Base-by-base conservation (phyloP, 2,797 vertebrate genomes). In the Hydrolagus colliei region DNA sequence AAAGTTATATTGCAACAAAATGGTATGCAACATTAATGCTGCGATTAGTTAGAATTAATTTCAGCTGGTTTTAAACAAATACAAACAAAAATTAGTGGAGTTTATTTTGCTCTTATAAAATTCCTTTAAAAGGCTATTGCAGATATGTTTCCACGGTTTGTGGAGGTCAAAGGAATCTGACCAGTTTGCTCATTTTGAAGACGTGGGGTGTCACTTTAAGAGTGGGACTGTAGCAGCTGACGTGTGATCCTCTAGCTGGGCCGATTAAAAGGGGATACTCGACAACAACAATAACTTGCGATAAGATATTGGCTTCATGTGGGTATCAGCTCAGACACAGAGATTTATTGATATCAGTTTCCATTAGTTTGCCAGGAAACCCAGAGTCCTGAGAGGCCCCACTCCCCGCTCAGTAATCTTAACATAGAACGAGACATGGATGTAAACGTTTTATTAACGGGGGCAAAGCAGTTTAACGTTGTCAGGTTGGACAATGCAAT, bases 1-100 rank as follows among this genome's bases (percentile, higher is more conserved):
- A 84, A 71, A 71, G 27, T 6, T 52, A 52, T 52, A 52, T 52
- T 52, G 41, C 41, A 52, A 2, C 41, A 52, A 52, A 52, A 52
- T 11, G 18, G 52, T 20, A 35, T 63, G 61, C 41, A 3, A 52
- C 41, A 52, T 18, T 7, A 18, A 52, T 41, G 14, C 14, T 2
- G 62, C 22, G 32, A 35, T 79, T 84, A 80, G 68, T 3, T 82
- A 20, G 9, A 65, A 18, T 63, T 20, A 35, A 41, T 84, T 84
- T 84, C 65, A 67, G 22, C 68, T 77, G 75, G 62, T 84, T 68
- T 68, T 71, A 80, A 18, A 22, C 78, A 80, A 80, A 63, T 35
- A 61, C 41, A 82, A 71, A 79, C 65, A 4, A 27, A 18, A 16
- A 32, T 68, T 82, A 80, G 27, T 71, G 18, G 10, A 35, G 32